Conservation (phyloP, 2,113 vertebrate genomes). For the Charina bottae region DNA sequence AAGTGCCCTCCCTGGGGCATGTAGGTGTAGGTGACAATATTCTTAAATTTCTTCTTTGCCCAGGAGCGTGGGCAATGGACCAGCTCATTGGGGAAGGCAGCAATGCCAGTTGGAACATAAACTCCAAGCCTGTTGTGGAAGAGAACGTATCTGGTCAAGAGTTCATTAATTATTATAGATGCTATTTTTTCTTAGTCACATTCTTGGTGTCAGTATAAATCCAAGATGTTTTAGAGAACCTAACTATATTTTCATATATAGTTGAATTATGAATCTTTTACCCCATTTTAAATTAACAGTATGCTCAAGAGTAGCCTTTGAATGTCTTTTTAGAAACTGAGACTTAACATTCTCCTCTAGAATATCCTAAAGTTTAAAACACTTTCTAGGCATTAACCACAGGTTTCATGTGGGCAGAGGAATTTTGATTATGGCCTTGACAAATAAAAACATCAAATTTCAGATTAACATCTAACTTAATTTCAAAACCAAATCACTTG, state of each 20-base stretch:
- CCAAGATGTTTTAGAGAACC: not conserved
- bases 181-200: not conserved
- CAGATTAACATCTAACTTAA: not conserved
- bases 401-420: not conserved
- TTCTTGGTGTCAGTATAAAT: not conserved
- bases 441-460: not conserved
- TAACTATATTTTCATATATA: not conserved
- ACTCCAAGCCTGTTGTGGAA: slow-evolving; percentile 69
- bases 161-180: not conserved
- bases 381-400: not conserved
- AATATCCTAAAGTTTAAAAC: not conserved
- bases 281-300: not conserved
- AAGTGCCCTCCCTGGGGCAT: slow-evolving; percentile 87
- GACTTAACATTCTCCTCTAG: not conserved
- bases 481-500: not conserved
- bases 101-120: slow-evolving; percentile 80
- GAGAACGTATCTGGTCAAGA: not conserved
- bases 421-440: not conserved
- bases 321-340: not conserved
- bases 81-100: slow-evolving; percentile 82
- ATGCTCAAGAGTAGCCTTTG: not conserved
- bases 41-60: slow-evolving; percentile 71
- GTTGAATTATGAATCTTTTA: not conserved
- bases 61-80: slow-evolving; percentile 74
- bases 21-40: slow-evolving; percentile 79